Evolutionary conservation across 2,888 invertebrate species (phyloP).

Genomic region (Candidula unifasciata): DNA sequence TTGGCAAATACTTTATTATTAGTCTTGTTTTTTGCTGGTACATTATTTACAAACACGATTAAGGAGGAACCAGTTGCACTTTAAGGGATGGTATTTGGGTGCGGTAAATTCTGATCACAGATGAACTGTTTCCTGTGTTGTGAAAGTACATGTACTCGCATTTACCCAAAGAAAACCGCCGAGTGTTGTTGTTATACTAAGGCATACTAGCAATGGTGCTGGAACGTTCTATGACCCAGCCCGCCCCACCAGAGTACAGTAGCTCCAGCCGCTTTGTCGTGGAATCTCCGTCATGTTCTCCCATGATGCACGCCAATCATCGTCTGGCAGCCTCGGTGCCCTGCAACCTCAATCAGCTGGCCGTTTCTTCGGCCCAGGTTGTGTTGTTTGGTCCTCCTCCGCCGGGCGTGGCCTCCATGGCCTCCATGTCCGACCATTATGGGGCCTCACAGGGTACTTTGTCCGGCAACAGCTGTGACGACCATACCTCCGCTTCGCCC

Average conservation of each 20-base stretch:
- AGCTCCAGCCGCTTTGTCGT: constrained; percentile 25
- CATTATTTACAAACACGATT: too few species aligned
- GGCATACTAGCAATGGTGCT: constrained; percentile 22
- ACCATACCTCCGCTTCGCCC: neutral
- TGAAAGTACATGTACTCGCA: too few species aligned
- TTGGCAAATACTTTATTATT: too few species aligned
- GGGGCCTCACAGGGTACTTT: constrained; percentile 11
- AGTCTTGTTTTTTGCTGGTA: too few species aligned
- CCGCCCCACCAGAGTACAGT: constrained; percentile 26
- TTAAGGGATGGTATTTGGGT: too few species aligned
- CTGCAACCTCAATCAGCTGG: constrained; percentile 49
- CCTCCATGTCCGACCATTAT: neutral
- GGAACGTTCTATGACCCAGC: constrained; percentile 9
- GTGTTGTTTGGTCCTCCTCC: constrained; percentile 32
- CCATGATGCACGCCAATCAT: constrained; percentile 30
- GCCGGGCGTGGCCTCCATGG: neutral
- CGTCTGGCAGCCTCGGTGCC: constrained; percentile 49
- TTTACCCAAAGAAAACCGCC: too few species aligned
- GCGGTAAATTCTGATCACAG: too few species aligned
- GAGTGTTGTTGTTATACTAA: too few species aligned
- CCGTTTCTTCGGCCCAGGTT: constrained; percentile 16
- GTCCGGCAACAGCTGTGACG: constrained; percentile 10
- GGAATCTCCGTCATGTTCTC: constrained; percentile 22
- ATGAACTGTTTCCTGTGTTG: too few species aligned
- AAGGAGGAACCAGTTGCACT: too few species aligned